Conservation (phyloP, 2,888 invertebrate species). For the Tiliacea citrago region DNA sequence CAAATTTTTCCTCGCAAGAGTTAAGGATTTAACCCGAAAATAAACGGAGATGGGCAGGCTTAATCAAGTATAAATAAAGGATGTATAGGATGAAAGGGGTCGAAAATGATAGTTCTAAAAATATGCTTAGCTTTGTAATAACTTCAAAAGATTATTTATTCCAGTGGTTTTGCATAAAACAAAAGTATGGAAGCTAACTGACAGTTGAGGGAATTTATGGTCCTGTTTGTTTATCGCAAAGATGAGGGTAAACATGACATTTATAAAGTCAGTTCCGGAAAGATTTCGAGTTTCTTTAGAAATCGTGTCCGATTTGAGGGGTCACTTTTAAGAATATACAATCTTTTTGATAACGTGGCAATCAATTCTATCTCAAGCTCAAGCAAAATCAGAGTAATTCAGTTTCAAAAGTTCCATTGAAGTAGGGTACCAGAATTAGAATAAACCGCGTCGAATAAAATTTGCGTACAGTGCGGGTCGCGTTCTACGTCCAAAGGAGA, state of each 20-base stretch:
- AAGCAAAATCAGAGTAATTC: too few relatives aligned
- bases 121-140: conserved; percentile 51
- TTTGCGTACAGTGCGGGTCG: conserved; percentile 76
- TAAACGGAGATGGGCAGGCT: conserved; percentile 40
- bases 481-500: conserved; percentile 69
- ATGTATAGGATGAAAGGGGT: conserved; percentile 57
- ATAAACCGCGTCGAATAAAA: conserved; percentile 70
- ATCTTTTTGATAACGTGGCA: not conserved
- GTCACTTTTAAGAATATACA: not conserved
- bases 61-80: conserved; percentile 61
- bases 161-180: conserved; percentile 40
- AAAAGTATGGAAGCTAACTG: conserved; percentile 30
- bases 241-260: conserved; percentile 21
- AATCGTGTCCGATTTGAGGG: conserved; percentile 15
- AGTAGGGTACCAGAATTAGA: conserved; percentile 69
- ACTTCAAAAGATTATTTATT: conserved; percentile 53
- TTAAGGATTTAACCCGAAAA: conserved; percentile 23
- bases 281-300: not conserved
- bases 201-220: conserved; percentile 30
- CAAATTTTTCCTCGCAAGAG: conserved; percentile 14
- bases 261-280: conserved; percentile 10
- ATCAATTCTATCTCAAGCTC: conserved; percentile 20
- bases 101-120: conserved; percentile 57
- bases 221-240: conserved; percentile 6
- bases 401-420: conserved; percentile 63